Conservation (phyloP, 2,113 vertebrate species). For the Cryptomyrus ogoouensis region DNA sequence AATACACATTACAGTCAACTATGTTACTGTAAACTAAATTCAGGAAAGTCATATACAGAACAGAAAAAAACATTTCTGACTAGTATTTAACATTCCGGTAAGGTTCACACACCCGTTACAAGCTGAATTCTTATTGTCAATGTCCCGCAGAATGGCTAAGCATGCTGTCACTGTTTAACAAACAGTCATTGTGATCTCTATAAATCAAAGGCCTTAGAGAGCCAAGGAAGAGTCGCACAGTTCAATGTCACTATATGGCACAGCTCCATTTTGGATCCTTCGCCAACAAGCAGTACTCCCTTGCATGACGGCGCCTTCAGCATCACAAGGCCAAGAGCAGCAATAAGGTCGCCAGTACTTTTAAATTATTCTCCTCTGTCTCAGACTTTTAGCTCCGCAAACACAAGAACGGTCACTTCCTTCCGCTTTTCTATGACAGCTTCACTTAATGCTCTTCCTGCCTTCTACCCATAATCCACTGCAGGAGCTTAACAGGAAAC, state of each 20-base stretch:
- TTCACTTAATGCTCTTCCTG: neutral
- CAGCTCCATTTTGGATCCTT: neutral
- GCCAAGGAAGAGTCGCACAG: neutral
- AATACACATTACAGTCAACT: neutral
- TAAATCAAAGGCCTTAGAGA: neutral
- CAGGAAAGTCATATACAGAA: neutral
- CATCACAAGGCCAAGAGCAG: slow-evolving; percentile 6
- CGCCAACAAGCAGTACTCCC: neutral
- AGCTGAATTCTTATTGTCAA: neutral
- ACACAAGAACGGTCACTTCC: slow-evolving; percentile 11
- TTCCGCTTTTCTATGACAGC: slow-evolving; percentile 6
- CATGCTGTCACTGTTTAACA: slow-evolving; percentile 2
- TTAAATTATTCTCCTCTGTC: neutral
- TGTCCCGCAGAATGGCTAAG: neutral
- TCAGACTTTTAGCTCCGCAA: neutral
- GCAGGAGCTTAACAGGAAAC: neutral
- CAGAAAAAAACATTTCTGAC: neutral
- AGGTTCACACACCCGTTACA: neutral
- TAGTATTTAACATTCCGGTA: neutral
- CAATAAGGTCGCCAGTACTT: neutral
- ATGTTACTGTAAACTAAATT: neutral
- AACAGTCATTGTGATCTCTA: neutral
- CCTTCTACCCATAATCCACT: neutral
- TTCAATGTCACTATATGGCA: neutral
- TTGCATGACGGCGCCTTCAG: neutral